A percentile compares a stretch with the other conserved stretches of the same genome.
Conservation (phyloP, 2,113 vertebrate species). For the Lagopus muta region DNA sequence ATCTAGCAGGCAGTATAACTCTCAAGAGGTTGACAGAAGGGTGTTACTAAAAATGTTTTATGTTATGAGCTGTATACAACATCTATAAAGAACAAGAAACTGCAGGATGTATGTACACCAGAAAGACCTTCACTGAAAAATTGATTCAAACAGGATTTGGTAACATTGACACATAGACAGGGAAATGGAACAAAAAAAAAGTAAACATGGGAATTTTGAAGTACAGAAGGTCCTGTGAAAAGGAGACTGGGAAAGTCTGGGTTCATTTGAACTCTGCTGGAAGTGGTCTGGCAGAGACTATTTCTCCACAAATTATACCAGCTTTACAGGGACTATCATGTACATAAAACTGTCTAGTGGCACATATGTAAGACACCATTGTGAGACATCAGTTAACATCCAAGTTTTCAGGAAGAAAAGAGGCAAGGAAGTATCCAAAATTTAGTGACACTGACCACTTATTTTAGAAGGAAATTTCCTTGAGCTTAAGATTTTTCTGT, state of each 20-base stretch:
- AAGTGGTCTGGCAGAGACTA: neutral
- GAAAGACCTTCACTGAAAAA: neutral
- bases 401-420: neutral
- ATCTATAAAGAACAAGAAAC: neutral
- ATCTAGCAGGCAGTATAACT: neutral
- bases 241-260: neutral
- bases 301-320: neutral
- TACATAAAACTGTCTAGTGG: neutral
- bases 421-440: neutral
- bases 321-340: neutral
- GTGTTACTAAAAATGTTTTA: neutral
- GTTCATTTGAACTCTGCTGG: neutral
- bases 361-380: neutral
- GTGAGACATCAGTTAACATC: neutral
- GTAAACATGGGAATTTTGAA: neutral
- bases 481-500: neutral
- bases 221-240: neutral
- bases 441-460: neutral
- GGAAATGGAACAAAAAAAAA: neutral
- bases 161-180: neutral
- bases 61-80: neutral
- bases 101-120: neutral
- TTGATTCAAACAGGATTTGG: neutral
- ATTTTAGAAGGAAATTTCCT: neutral
- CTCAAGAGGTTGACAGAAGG: neutral